These are phyloP conservation scores for Alexandromys fortis DNA, from an alignment of 2,113 vertebrate genomes.

Conservation along the genomic window DNA sequence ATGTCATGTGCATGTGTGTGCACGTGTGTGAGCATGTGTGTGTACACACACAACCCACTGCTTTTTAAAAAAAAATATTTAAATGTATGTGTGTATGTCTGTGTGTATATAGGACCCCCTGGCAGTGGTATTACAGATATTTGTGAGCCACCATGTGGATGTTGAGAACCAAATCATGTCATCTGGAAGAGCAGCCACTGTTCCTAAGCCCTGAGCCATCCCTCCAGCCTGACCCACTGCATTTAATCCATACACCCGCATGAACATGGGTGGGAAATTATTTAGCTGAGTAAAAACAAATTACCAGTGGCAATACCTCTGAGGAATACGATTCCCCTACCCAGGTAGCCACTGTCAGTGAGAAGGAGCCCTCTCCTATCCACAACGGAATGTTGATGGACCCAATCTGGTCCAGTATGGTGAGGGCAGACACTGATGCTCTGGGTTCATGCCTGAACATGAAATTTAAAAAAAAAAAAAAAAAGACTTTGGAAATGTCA, in stretches of 20 bases:
- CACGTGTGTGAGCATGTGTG: not conserved
- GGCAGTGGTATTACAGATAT: not conserved
- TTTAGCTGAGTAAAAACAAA: not conserved
- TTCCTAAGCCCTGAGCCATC: not conserved
- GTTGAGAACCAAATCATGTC: not conserved
- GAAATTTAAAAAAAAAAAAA: not conserved
- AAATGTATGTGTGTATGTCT: not conserved
- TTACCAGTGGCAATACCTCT: not conserved
- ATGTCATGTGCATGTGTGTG: too few relatives aligned
- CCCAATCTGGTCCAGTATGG: not conserved
- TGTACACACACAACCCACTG: not conserved
- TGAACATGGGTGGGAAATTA: not conserved
- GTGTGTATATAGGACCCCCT: not conserved
- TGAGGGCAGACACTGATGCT: not conserved
- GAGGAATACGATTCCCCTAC: too few relatives aligned
- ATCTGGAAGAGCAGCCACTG: not conserved
- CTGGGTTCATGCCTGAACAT: not conserved
- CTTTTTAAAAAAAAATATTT: not conserved
- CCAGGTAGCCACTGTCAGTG: not conserved
- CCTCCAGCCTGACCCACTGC: not conserved
- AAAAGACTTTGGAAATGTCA: not conserved
- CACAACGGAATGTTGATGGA: not conserved
- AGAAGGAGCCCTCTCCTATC: too few relatives aligned
- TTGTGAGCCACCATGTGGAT: not conserved
- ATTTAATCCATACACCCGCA: not conserved